phyloP scores from a whole-genome alignment of 2,888 invertebrate species.

The Alitta virens region DNA sequence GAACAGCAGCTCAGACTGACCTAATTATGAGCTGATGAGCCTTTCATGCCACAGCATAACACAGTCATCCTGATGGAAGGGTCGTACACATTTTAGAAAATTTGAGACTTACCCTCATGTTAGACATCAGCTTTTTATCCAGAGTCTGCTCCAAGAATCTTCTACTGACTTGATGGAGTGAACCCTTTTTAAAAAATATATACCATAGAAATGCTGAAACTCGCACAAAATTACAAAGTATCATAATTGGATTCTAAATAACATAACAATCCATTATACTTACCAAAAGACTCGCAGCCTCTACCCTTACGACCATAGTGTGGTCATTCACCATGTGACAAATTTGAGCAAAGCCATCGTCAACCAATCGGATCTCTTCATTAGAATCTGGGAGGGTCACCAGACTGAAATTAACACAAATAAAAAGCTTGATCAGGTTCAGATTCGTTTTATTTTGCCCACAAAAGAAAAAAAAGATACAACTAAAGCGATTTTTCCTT shows the following conservation, averaged over 20 bases:
- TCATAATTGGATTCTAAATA: neutral
- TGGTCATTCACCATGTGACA: slow-evolving; percentile 91
- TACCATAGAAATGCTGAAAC: neutral
- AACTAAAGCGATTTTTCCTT: no score
- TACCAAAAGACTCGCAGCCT: slow-evolving; percentile 76
- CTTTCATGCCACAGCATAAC: no score
- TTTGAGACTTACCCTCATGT: slow-evolving; percentile 75
- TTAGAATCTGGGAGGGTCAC: slow-evolving; percentile 72
- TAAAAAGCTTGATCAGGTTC: no score
- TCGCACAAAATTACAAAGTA: neutral
- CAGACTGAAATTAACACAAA: slow-evolving; percentile 64
- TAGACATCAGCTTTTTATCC: slow-evolving; percentile 96
- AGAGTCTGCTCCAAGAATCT: slow-evolving; percentile 91
- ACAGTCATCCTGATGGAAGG: no score
- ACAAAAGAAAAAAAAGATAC: no score
- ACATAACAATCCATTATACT: slow-evolving; percentile 11
- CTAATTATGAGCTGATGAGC: no score
- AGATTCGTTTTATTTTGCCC: no score
- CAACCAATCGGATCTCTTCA: slow-evolving; percentile 83
- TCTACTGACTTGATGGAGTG: slow-evolving; percentile 81
- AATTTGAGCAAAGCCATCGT: slow-evolving; percentile 93
- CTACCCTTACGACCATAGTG: slow-evolving; percentile 77
- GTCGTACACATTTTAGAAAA: no score
- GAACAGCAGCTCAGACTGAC: no score
- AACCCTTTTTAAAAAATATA: slow-evolving; percentile 63